phyloP scores from a whole-genome alignment of 2,113 vertebrate species.

The Argyrosomus japonicus region DNA sequence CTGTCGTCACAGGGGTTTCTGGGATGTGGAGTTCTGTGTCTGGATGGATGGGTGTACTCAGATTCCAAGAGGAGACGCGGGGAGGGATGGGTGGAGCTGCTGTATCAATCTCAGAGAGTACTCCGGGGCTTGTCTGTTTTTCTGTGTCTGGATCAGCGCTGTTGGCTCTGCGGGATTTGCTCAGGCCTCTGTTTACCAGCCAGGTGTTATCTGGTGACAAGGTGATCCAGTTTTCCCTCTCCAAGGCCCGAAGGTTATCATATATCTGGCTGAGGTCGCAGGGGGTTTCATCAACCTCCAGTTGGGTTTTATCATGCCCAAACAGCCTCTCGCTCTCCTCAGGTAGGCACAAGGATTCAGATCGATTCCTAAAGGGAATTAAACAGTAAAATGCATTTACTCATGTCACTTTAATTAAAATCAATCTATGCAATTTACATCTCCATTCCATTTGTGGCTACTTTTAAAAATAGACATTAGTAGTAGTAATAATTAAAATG shows the following conservation, averaged over 20 bases:
- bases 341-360: conserved; percentile 73
- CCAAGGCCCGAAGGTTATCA: conserved; percentile 78
- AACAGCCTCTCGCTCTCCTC: conserved; percentile 75
- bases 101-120: conserved; percentile 71
- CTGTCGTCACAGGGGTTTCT: conserved; percentile 71
- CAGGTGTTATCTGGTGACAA: conserved; percentile 70
- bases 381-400: conserved; percentile 25
- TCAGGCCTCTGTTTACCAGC: conserved; percentile 9
- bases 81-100: conserved; percentile 89
- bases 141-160: conserved; percentile 44
- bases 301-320: conserved; percentile 65
- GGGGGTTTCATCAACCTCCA: conserved; percentile 68
- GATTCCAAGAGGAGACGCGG: conserved; percentile 90
- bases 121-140: conserved; percentile 51
- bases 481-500: background rate
- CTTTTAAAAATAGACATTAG: too few relatives aligned
- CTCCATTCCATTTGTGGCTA: too few relatives aligned
- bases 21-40: conserved; percentile 80
- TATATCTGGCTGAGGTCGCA: conserved; percentile 78
- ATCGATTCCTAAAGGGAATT: conserved; percentile 68
- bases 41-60: conserved; percentile 77
- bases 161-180: conserved; percentile 62
- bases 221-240: conserved; percentile 85
- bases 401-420: background rate
- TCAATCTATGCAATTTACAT: background rate